Evolutionary conservation across 2,113 vertebrate genomes (phyloP).

Genomic region (Serinus canaria): DNA sequence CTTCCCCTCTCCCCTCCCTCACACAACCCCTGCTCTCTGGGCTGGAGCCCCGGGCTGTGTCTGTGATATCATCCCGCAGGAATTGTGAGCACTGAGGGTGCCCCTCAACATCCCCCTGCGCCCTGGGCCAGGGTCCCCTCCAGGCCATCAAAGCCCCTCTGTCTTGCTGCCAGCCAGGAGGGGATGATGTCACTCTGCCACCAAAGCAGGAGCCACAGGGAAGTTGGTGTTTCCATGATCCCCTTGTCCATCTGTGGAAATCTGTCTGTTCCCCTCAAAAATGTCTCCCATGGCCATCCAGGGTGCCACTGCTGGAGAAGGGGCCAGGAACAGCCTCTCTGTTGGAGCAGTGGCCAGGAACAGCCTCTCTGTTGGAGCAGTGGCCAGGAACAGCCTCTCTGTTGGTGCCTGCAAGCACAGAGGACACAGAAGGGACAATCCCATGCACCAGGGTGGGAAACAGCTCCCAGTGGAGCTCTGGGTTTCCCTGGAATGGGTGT

Average conservation of each 20-base stretch:
- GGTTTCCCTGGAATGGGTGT: rapidly evolving
- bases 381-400: not conserved
- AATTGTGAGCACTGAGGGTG: not conserved
- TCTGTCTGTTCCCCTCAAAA: rapidly evolving
- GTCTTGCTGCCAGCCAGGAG: not conserved
- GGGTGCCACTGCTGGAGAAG: not conserved
- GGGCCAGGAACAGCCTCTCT: not conserved
- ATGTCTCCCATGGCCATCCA: not conserved
- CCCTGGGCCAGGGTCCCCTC: not conserved
- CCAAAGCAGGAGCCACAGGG: not conserved
- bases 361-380: not conserved
- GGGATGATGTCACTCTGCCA: not conserved
- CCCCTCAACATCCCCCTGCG: not conserved
- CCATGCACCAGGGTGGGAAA: not conserved
- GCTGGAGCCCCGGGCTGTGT: not conserved
- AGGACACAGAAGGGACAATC: not conserved
- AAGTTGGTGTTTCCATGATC: rapidly evolving
- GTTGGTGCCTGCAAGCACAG: not conserved
- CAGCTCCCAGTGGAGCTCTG: rapidly evolving
- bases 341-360: not conserved
- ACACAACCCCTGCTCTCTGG: not conserved
- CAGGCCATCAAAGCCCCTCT: constrained; percentile 27
- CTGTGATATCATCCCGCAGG: constrained; percentile 34
- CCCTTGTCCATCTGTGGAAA: not conserved
- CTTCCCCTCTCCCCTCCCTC: not conserved